Conservation (phyloP, 2,888 invertebrate genomes). For the Osmoderma eremita region DNA sequence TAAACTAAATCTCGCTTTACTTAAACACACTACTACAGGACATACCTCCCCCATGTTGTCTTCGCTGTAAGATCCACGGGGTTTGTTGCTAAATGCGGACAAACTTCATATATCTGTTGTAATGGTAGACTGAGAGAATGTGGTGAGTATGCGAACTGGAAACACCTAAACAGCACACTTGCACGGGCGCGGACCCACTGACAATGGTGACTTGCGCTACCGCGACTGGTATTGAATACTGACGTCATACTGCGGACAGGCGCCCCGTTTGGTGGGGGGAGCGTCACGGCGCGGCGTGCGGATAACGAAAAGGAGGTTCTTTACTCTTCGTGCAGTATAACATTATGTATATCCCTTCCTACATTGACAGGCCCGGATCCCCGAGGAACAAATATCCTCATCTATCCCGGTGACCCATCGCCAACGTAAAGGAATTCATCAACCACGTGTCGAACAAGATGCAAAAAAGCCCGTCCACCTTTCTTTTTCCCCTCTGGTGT, state of each 20-base stretch:
- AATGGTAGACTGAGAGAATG: constrained; percentile 49
- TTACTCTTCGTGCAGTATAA: constrained; percentile 2
- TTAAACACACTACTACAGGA: constrained; percentile 29
- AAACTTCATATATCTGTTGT: constrained; percentile 50
- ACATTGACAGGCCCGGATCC: too few species aligned
- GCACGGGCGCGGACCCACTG: constrained; percentile 74
- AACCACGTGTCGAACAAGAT: neutral
- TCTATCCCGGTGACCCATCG: too few species aligned
- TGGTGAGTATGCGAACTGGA: constrained; percentile 25
- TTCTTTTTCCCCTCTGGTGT: neutral
- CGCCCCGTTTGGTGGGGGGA: constrained; percentile 49
- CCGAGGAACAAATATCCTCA: too few species aligned
- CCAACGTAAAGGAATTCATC: neutral
- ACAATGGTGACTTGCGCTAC: constrained; percentile 62
- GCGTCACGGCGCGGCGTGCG: constrained; percentile 56
- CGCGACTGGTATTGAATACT: constrained; percentile 66
- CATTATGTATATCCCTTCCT: neutral
- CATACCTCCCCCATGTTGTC: constrained; percentile 62
- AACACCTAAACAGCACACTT: constrained; percentile 69
- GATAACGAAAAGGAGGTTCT: constrained; percentile 26
- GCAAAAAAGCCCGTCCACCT: neutral
- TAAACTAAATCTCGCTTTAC: constrained; percentile 11
- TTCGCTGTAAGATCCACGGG: constrained; percentile 41
- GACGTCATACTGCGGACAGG: constrained; percentile 75
- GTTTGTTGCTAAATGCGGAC: constrained; percentile 41